These are phyloP conservation scores for Epicauta chinensis DNA, from an alignment of 1,140 invertebrate genomes.

Conservation along the genomic window DNA sequence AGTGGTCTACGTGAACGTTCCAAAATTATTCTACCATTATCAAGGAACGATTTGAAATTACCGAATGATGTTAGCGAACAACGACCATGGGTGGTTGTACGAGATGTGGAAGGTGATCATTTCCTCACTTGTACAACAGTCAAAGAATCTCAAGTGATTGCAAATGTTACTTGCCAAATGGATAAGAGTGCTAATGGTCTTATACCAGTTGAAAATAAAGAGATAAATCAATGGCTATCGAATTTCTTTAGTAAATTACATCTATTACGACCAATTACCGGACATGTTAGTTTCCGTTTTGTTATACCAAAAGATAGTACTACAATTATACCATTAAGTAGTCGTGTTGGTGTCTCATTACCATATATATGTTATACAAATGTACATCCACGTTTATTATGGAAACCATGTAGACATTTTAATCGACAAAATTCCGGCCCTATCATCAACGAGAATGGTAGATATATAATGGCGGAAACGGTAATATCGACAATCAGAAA, in stretches of 20 bases:
- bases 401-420: slow-evolving; percentile 56
- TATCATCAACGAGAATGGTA: slow-evolving; percentile 42
- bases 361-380: slow-evolving; percentile 70
- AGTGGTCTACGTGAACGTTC: slow-evolving; percentile 60
- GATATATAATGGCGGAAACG: slow-evolving; percentile 50
- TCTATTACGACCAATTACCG: slow-evolving; percentile 56
- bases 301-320: slow-evolving; percentile 48
- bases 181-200: slow-evolving; percentile 59
- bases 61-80: slow-evolving; percentile 61
- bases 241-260: slow-evolving; percentile 59
- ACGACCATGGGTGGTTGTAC: slow-evolving; percentile 69
- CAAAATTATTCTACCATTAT: slow-evolving; percentile 59
- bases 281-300: slow-evolving; percentile 69
- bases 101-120: slow-evolving; percentile 64
- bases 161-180: slow-evolving; percentile 70
- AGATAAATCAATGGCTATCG: slow-evolving; percentile 64
- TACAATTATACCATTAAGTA: slow-evolving; percentile 54
- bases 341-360: slow-evolving; percentile 65
- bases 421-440: slow-evolving; percentile 49
- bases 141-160: slow-evolving; percentile 64
- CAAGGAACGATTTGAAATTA: slow-evolving; percentile 55
- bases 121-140: slow-evolving; percentile 74
- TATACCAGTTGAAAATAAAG: slow-evolving; percentile 58
- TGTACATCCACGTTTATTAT: slow-evolving; percentile 56
- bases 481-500: slow-evolving; percentile 45